Conservation (phyloP, 2,888 invertebrate species). For the Petrophora chlorosata region DNA sequence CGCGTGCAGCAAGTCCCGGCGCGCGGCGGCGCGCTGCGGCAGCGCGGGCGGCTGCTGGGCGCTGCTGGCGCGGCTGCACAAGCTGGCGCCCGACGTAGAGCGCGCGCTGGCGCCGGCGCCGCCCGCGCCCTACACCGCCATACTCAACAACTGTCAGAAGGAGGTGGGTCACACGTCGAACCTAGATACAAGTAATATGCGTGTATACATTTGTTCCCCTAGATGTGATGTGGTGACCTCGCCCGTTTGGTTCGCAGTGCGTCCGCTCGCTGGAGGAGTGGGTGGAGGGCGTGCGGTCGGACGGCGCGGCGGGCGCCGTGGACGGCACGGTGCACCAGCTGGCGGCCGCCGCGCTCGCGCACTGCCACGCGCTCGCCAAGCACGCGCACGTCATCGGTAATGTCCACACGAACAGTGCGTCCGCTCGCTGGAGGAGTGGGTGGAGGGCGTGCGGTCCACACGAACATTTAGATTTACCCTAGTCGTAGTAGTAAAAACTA, state of each 20-base stretch:
- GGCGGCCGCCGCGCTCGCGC: slow-evolving; percentile 96
- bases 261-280: slow-evolving; percentile 96
- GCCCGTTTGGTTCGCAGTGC: slow-evolving; percentile 84
- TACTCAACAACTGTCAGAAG: slow-evolving; percentile 53
- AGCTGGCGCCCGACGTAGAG: slow-evolving; percentile 64
- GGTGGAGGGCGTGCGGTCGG: slow-evolving; percentile 92
- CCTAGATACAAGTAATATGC: background rate
- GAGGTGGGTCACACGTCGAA: slow-evolving; percentile 44
- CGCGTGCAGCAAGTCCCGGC: slow-evolving; percentile 55
- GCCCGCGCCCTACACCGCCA: slow-evolving; percentile 45
- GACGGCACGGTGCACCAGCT: slow-evolving; percentile 99
- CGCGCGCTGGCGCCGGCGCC: slow-evolving; percentile 55
- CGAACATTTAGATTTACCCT: no score
- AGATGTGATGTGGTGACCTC: no score
- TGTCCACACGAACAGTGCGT: slow-evolving; percentile 83
- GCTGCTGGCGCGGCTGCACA: slow-evolving; percentile 63
- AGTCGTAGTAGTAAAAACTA: no score
- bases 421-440: slow-evolving; percentile 95
- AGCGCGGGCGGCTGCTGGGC: slow-evolving; percentile 64
- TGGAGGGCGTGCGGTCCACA: slow-evolving; percentile 93
- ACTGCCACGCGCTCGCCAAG: slow-evolving; percentile 53
- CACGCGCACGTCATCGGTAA: slow-evolving; percentile 2
- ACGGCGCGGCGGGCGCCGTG: slow-evolving; percentile 92
- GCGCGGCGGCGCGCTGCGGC: slow-evolving; percentile 53
- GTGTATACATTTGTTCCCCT: no score